Base-by-base conservation (phyloP, 2,888 invertebrate genomes). In the Ectemnius lituratus region DNA sequence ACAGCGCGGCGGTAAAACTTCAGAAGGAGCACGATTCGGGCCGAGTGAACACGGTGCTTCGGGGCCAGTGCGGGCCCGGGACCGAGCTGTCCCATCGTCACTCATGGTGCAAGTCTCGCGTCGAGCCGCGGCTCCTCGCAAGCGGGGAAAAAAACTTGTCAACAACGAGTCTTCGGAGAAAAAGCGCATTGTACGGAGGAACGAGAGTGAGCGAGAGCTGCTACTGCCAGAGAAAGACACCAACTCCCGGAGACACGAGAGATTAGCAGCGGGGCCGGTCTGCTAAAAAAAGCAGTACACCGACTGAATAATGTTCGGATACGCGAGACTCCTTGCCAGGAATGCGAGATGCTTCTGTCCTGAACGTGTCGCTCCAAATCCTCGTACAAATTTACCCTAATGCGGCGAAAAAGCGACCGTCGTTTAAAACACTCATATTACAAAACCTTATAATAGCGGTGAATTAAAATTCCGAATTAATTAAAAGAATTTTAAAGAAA, bases 1-100 rank as follows among this genome's bases (percentile, higher is more conserved):
- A 86, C 87, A 82, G 80, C 73, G 69, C 64, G 81, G 82, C 89
- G 88, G 89, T 84, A 68, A 86, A 87, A 87, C 88, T 83, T 89
- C 86, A 87, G 83, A 87, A 76, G 73, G 68, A 47, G 73, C 75
- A 16, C 52, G 52, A 52, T 16, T 52, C 67, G 71, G 66, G 66
- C 68, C 67, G 61, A 52, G 52, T 52, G n/a, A 16, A 52, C n/a
- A 65, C 65, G 18, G 57, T 61, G 61, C 60, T 71, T 49, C 46
- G 69, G 56, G 63, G 64, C 60, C 60, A 56, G 69, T 61, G 65
- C 46, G 37, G 67, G 56, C 49, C 62, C 59, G 52, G 62, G 62
- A 27, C 59, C 61, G 58, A 20, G 47, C 37, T 37, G 52, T 52
- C 52, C n/a, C 52, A 52, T 52, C 52, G 52, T 14, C 52, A 52